phyloP scores from a whole-genome alignment of 2,797 vertebrate genomes.

The Pachyuromys duprasi region DNA sequence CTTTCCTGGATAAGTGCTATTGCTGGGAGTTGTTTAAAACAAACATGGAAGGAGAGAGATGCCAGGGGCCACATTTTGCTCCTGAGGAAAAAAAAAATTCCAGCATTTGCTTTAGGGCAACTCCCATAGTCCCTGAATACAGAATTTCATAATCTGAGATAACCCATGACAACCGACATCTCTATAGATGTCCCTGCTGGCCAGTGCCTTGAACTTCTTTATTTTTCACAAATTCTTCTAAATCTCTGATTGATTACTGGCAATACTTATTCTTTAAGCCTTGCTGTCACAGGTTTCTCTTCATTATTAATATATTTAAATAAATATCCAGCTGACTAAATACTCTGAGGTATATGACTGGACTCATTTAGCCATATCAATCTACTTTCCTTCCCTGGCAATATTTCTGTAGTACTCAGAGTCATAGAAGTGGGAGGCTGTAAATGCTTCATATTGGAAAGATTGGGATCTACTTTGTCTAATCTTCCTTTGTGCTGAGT shows the following conservation, averaged over 20 bases:
- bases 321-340: background rate
- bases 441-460: constrained; percentile 46
- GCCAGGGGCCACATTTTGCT: background rate
- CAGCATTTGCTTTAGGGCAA: background rate
- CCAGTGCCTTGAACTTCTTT: background rate
- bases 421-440: background rate
- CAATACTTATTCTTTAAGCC: background rate
- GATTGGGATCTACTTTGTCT: constrained; percentile 62
- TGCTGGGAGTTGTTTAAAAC: background rate
- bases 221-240: constrained; percentile 15
- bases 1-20: background rate
- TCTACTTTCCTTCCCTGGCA: background rate
- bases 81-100: background rate
- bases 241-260: background rate
- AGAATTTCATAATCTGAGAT: background rate
- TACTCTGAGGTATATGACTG: background rate
- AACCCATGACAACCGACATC: background rate
- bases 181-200: background rate
- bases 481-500: background rate
- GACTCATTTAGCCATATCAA: background rate
- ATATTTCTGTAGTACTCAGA: constrained; percentile 12
- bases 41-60: background rate
- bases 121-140: background rate
- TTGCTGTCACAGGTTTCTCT: background rate
- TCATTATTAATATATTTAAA: constrained; percentile 7